Evolutionary conservation across 2,888 invertebrate genomes (phyloP).

Genomic region (Willowsia nigromaculata): DNA sequence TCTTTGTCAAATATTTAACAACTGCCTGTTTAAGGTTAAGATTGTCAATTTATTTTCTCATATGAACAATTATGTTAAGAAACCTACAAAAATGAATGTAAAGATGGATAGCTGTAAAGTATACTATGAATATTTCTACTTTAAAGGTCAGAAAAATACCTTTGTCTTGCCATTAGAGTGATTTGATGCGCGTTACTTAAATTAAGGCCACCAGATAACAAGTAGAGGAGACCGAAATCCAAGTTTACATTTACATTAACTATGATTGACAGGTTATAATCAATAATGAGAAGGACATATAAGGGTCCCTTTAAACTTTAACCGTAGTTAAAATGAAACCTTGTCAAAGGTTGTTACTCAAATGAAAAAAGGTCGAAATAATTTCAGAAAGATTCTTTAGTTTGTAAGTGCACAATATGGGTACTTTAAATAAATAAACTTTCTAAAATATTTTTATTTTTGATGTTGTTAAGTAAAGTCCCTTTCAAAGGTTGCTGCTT

Average conservation of each 20-base stretch:
- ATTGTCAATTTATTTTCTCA: background rate
- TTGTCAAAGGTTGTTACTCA: constrained; percentile 1
- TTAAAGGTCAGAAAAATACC: too few species aligned
- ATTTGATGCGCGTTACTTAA: too few species aligned
- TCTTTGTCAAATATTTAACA: background rate
- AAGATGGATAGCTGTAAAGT: too few species aligned
- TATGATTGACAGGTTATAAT: background rate
- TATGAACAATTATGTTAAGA: too few species aligned
- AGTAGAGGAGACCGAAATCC: too few species aligned
- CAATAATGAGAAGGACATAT: background rate
- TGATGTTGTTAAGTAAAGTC: background rate
- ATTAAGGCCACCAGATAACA: too few species aligned
- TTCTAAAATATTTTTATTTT: background rate
- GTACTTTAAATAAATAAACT: constrained; percentile 1
- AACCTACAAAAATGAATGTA: too few species aligned
- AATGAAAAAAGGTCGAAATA: background rate
- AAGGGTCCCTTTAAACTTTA: constrained; percentile 7
- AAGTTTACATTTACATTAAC: background rate
- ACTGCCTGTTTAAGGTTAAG: background rate
- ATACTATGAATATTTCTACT: too few species aligned
- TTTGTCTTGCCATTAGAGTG: too few species aligned
- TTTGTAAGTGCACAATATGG: background rate
- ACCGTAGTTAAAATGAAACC: constrained; percentile 31
- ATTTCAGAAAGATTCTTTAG: background rate
- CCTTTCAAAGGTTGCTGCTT: background rate